Base-by-base conservation (phyloP, 2,888 invertebrate species). In the Tachina fera region DNA sequence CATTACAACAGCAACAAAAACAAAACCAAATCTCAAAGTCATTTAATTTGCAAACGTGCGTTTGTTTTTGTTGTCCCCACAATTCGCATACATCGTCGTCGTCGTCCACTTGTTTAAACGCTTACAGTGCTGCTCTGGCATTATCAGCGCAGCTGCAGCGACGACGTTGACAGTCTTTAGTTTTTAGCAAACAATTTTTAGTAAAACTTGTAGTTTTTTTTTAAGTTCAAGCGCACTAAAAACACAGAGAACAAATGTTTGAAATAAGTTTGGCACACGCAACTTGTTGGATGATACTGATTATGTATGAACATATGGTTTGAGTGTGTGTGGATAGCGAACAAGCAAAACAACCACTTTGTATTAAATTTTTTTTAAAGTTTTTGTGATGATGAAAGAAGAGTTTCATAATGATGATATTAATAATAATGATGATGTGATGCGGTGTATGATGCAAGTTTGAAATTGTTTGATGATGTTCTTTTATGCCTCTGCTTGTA, bases 21-120 rank as follows among this genome's bases (percentile, higher is more conserved):
- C 45, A 76, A 63, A n/a, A 1, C 16, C 72, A 74, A 76, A 56
- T 47, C 31, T 31, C 49, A 60, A 71, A 71, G 31, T 45, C 45
- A 63, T 41, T 80, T 81, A 47, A 47, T 47, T 63, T 67, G 67
- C 72, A 67, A 80, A 80, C 41, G 67, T 74, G 71, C 71, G 53
- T 79, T 79, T 79, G 47, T 70, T 78, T 61, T 61, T 70, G 58
- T 58, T 58, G 45, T 49, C 39, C 16, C 10, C 19, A 14, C 13
- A 13, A 47, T 19, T 53, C 45, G 43, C 56, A 80, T 41, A 63
- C 45, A 71, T 43, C 67, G 43, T 16, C 56, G 43, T 16, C 56
- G 31, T 31, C 68, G 19, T 11, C 19, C 60, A 75, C 39, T 74
- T 81, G 67, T 31, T 61, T 19, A 19, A 75, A 61, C 61, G 75